These are phyloP conservation scores for Coecobrya sp. DNA, from an alignment of 2,888 invertebrate species.

Conservation along the genomic window DNA sequence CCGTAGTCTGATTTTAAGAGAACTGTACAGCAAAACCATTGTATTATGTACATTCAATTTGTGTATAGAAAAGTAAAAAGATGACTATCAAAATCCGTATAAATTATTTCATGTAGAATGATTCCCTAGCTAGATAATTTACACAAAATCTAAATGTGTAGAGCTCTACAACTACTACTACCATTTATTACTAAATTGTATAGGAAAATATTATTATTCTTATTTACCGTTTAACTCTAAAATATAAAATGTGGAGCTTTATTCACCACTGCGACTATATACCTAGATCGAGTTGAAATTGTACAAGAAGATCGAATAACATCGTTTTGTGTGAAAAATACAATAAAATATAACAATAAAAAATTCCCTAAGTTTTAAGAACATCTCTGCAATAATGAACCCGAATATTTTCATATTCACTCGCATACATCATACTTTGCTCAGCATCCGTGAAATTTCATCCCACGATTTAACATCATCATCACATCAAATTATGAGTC, in stretches of 20 bases:
- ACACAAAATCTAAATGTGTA: slow-evolving; percentile 29
- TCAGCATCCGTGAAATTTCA: slow-evolving; percentile 47
- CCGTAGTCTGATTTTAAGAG: slow-evolving; percentile 39
- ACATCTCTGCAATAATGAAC: not conserved
- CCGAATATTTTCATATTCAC: not conserved
- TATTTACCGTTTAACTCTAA: slow-evolving; percentile 41
- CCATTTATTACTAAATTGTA: slow-evolving; percentile 56
- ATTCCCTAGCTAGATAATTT: slow-evolving; percentile 41
- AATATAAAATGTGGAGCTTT: slow-evolving; percentile 76
- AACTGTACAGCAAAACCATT: slow-evolving; percentile 3
- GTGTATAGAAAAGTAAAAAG: slow-evolving; percentile 70
- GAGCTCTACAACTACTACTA: slow-evolving; percentile 32
- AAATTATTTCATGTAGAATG: slow-evolving; percentile 53
- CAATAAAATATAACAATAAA: slow-evolving; percentile 55
- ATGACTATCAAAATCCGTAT: slow-evolving; percentile 76
- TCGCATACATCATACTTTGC: not conserved
- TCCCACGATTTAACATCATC: slow-evolving; percentile 14
- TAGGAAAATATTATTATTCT: slow-evolving; percentile 52
- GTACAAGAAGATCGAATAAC: slow-evolving; percentile 55
- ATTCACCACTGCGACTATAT: slow-evolving; percentile 40
- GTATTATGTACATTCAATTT: slow-evolving; percentile 36
- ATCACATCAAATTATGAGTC: not conserved
- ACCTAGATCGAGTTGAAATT: slow-evolving; percentile 27
- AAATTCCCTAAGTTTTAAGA: slow-evolving; percentile 13
- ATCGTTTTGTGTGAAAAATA: slow-evolving; percentile 66